A percentile compares a stretch with the other conserved stretches of the same genome.
These are phyloP conservation scores for Lissonota sp. DNA, from an alignment of 2,888 invertebrate species.

Conservation along the genomic window DNA sequence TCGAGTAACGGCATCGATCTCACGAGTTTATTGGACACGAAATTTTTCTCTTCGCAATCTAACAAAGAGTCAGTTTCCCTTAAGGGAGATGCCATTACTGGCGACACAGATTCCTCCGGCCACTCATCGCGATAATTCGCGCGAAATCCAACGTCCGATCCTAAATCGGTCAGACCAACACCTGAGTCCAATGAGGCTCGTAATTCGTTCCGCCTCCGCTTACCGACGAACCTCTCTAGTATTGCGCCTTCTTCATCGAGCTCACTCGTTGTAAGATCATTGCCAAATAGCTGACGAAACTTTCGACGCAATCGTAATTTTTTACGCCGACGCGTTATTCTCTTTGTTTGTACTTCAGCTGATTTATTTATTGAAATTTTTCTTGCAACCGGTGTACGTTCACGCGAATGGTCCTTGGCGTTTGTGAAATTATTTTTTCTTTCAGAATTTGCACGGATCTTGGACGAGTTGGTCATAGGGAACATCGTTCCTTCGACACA, in stretches of 20 bases:
- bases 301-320: slow-evolving; percentile 19
- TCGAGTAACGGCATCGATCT: slow-evolving; percentile 51
- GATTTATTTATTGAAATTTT: no score
- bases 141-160: neutral
- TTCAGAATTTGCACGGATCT: neutral
- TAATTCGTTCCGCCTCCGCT: neutral
- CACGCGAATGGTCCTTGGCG: no score
- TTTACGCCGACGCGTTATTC: neutral
- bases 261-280: slow-evolving; percentile 28
- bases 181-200: slow-evolving; percentile 28
- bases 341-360: neutral
- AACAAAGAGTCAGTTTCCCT: no score
- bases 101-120: neutral
- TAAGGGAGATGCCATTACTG: no score
- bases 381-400: no score
- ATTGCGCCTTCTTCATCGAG: slow-evolving; percentile 43
- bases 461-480: neutral
- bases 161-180: neutral
- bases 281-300: slow-evolving; percentile 44
- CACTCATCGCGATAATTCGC: neutral
- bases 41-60: neutral
- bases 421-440: neutral
- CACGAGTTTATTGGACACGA: neutral
- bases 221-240: slow-evolving; percentile 8
- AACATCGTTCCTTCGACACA: slow-evolving; percentile 54